Percentiles rank a stretch among this genome's conserved stretches.
Conservation (phyloP, 2,113 vertebrate species). For the Lepisosteus osseus region DNA sequence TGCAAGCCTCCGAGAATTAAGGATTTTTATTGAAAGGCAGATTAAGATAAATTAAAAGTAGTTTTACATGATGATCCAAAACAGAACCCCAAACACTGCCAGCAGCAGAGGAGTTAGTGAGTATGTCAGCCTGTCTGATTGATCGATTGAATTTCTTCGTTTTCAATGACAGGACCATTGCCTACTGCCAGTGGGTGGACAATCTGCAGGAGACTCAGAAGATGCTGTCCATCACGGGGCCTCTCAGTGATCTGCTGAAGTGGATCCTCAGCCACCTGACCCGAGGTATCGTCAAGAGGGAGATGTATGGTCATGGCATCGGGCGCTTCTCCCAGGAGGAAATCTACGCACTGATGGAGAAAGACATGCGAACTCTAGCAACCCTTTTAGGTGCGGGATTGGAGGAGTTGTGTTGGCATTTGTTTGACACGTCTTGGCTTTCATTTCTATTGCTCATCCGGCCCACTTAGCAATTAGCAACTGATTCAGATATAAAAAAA, state of each 20-base stretch:
- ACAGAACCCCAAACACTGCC: no score
- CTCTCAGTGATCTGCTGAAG: slow-evolving; percentile 87
- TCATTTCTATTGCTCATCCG: no score
- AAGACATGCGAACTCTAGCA: slow-evolving; percentile 91
- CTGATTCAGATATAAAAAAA: no score
- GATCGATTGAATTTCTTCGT: background rate
- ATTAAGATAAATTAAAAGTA: no score
- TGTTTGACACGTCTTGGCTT: no score
- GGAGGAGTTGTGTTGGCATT: no score
- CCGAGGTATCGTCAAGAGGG: slow-evolving; percentile 86
- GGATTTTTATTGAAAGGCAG: no score
- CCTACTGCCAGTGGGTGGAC: slow-evolving; percentile 97
- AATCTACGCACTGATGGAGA: slow-evolving; percentile 93
- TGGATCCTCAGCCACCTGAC: slow-evolving; percentile 91
- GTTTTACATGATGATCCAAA: no score
- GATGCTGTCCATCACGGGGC: slow-evolving; percentile 84
- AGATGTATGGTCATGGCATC: slow-evolving; percentile 95
- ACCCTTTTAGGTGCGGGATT: slow-evolving; percentile 78
- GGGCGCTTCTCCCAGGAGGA: slow-evolving; percentile 91
- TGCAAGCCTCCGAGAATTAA: no score
- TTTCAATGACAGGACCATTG: slow-evolving; percentile 77
- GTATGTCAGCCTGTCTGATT: no score
- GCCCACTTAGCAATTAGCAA: no score
- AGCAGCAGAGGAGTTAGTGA: no score
- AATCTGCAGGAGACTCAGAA: slow-evolving; percentile 88